A percentile compares a stretch with the other conserved stretches of the same genome.
Conservation (phyloP, 2,888 invertebrate species). For the Helobdella robusta region DNA sequence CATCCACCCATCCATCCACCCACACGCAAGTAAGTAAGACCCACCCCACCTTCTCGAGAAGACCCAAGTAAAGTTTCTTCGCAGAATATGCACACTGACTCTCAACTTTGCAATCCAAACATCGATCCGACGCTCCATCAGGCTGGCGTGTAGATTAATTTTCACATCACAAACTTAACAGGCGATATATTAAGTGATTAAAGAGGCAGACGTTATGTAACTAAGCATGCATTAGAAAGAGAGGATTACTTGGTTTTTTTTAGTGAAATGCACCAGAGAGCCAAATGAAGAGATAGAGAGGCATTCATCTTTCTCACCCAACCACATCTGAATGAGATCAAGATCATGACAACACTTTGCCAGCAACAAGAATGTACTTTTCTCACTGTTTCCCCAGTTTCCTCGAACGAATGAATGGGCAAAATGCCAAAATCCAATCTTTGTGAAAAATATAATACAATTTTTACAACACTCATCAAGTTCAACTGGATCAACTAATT, state of each 20-base stretch:
- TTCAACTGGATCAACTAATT: not conserved
- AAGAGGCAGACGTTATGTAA: slow-evolving; percentile 12
- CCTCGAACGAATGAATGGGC: slow-evolving; percentile 51
- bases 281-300: slow-evolving; percentile 46
- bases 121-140: slow-evolving; percentile 44
- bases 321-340: slow-evolving; percentile 49
- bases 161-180: no score
- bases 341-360: slow-evolving; percentile 52
- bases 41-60: slow-evolving; percentile 37
- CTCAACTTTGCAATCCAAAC: slow-evolving; percentile 49
- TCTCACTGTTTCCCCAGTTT: slow-evolving; percentile 48
- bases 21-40: no score
- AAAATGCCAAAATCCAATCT: slow-evolving; percentile 49
- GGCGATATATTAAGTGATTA: no score
- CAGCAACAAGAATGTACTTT: slow-evolving; percentile 48
- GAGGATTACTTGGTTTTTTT: slow-evolving; percentile 45
- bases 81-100: slow-evolving; percentile 50
- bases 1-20: no score
- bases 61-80: slow-evolving; percentile 48
- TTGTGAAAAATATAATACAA: slow-evolving; percentile 6
- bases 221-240: not conserved
- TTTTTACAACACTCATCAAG: not conserved
- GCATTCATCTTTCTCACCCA: slow-evolving; percentile 41
- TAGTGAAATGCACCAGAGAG: slow-evolving; percentile 44
- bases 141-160: no score